A percentile compares a stretch with the other conserved stretches of the same genome.
Evolutionary conservation across 1,140 invertebrate genomes (phyloP).

Genomic region (Brachionus paranguensis): DNA sequence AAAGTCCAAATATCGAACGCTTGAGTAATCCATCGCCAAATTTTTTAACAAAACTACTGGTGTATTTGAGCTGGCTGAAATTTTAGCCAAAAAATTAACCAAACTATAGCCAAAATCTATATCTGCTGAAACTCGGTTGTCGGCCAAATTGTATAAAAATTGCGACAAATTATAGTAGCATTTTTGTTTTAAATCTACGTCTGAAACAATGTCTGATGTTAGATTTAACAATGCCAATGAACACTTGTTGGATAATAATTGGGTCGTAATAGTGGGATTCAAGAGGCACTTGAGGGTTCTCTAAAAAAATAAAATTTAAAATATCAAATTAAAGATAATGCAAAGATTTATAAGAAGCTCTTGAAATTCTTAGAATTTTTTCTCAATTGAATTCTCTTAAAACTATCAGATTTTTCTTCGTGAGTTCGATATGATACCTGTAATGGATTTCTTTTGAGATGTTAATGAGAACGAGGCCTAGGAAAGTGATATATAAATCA

Average conservation of each 20-base stretch:
- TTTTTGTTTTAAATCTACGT: background rate
- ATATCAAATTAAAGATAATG: background rate
- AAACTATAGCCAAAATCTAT: background rate
- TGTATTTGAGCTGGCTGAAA: background rate
- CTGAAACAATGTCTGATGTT: background rate
- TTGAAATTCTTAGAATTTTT: too few species aligned
- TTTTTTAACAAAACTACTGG: background rate
- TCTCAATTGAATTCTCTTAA: too few species aligned
- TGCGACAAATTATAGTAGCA: background rate
- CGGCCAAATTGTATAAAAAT: conserved; percentile 15
- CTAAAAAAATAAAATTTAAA: background rate
- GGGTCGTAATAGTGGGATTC: background rate
- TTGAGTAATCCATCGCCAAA: conserved; percentile 8
- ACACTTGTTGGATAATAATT: background rate
- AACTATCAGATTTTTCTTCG: too few species aligned
- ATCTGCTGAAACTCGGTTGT: background rate
- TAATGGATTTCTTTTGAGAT: too few species aligned
- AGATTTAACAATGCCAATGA: background rate
- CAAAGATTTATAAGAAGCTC: too few species aligned
- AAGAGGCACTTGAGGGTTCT: background rate
- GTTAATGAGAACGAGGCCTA: too few species aligned
- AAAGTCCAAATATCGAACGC: background rate
- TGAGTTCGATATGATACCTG: too few species aligned
- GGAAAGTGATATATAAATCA: too few species aligned
- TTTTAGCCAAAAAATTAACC: background rate